Evolutionary conservation across 2,113 vertebrate species (phyloP).

Genomic region (Hypomesus transpacificus): DNA sequence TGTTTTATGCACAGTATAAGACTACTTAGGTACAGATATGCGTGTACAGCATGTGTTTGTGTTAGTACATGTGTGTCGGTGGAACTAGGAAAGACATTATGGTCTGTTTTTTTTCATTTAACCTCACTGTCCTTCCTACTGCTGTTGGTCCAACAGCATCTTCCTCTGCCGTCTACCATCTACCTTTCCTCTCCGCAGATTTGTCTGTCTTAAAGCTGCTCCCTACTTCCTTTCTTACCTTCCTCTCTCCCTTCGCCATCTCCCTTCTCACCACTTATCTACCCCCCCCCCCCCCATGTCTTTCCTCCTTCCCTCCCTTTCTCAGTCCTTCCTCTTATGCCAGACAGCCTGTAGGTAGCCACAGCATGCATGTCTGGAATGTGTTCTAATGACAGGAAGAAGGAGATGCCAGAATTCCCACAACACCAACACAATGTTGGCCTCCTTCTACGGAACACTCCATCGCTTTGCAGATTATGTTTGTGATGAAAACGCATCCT

Average conservation of each 20-base stretch:
- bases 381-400: constrained; percentile 37
- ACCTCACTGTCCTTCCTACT: too few relatives aligned
- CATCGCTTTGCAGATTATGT: background rate
- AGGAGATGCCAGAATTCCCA: constrained; percentile 16
- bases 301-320: constrained; percentile 9
- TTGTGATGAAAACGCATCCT: too few relatives aligned
- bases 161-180: too few relatives aligned
- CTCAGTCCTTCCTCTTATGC: constrained; percentile 38
- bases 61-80: constrained; percentile 3
- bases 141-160: too few relatives aligned
- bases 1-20: background rate
- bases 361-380: constrained; percentile 41
- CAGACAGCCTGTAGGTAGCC: constrained; percentile 34
- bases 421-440: constrained; percentile 30
- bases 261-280: too few relatives aligned
- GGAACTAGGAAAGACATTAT: too few relatives aligned
- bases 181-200: too few relatives aligned
- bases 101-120: too few relatives aligned
- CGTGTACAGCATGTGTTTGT: background rate
- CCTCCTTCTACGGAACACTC: constrained; percentile 24
- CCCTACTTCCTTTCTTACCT: too few relatives aligned
- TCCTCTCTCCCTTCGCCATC: too few relatives aligned
- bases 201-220: too few relatives aligned
- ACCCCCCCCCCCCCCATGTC: constrained; percentile 26
- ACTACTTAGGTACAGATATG: background rate